Conservation (phyloP, 53 echinoderm and acorn worm genomes). For the Hippasteria phrygiana region DNA sequence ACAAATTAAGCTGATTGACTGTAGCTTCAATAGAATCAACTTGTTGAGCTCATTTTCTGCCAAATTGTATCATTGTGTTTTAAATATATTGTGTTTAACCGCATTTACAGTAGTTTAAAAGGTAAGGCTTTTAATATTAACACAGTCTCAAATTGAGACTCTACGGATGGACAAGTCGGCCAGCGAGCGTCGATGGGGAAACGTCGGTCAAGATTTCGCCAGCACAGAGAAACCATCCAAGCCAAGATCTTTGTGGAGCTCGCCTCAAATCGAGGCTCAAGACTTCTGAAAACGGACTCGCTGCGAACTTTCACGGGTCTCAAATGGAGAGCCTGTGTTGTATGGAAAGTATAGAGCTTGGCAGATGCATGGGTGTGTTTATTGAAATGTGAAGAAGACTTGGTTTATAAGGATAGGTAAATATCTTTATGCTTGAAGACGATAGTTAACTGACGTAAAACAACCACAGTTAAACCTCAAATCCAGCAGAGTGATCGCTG, state of each 20-base stretch:
- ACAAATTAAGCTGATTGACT: background rate
- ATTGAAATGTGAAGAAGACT: background rate
- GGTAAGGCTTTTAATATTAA: conserved; percentile 65
- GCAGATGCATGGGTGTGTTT: conserved; percentile 8
- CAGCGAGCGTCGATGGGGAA: background rate
- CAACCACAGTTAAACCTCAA: no score
- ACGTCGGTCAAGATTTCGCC: background rate
- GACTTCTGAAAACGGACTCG: background rate
- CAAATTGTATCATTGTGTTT: background rate
- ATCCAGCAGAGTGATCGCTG: no score
- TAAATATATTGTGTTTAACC: conserved; percentile 4
- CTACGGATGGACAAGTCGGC: background rate
- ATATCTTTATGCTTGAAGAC: no score
- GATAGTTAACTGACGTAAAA: no score
- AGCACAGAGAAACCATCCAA: background rate
- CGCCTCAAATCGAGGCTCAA: conserved; percentile 37
- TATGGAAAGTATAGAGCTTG: conserved; percentile 34
- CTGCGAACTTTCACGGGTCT: background rate
- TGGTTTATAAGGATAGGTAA: no score
- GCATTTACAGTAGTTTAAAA: conserved; percentile 24
- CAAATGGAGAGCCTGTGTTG: conserved; percentile 67
- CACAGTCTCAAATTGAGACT: conserved; percentile 76
- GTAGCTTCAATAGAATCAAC: background rate
- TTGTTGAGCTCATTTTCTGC: conserved; percentile 38
- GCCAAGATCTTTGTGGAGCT: background rate